Percentiles rank a stretch among this genome's conserved stretches.
phyloP scores from a whole-genome alignment of 2,888 invertebrate species.

The Adelphocoris suturalis region DNA sequence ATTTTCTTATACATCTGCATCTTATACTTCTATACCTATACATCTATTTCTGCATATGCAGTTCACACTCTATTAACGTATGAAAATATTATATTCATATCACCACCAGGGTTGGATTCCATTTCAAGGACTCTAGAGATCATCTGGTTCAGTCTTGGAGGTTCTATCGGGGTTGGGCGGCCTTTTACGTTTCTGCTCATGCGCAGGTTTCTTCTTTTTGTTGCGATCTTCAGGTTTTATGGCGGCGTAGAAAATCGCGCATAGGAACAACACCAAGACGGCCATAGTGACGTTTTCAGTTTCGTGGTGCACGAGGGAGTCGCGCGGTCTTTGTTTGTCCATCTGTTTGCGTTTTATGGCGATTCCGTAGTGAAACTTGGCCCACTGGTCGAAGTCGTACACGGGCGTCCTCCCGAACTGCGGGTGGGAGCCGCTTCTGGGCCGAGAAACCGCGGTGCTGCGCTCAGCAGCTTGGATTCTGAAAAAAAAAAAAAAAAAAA shows the following conservation, averaged over 20 bases:
- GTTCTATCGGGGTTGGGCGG: not conserved
- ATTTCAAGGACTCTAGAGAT: not conserved
- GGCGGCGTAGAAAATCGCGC: not conserved
- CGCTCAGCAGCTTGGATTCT: not conserved
- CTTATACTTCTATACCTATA: no score
- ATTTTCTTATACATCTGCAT: no score
- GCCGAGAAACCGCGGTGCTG: not conserved
- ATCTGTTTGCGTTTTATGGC: not conserved
- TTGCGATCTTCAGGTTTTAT: not conserved
- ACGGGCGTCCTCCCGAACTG: not conserved
- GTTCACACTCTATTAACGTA: not conserved
- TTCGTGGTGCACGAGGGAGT: not conserved
- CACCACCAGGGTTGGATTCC: not conserved
- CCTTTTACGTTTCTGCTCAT: not conserved
- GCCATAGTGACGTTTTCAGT: not conserved
- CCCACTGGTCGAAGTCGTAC: constrained; percentile 29
- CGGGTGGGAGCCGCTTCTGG: not conserved
- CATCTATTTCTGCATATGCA: no score
- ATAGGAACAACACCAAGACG: not conserved
- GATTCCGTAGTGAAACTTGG: not conserved
- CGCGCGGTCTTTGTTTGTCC: not conserved
- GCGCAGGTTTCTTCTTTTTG: not conserved
- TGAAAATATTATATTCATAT: not conserved
- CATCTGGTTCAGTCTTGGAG: not conserved
- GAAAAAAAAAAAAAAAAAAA: no score